Percentiles rank a stretch among this genome's conserved stretches.
phyloP scores from a whole-genome alignment of 2,113 vertebrate species.

The Seriola rivoliana region DNA sequence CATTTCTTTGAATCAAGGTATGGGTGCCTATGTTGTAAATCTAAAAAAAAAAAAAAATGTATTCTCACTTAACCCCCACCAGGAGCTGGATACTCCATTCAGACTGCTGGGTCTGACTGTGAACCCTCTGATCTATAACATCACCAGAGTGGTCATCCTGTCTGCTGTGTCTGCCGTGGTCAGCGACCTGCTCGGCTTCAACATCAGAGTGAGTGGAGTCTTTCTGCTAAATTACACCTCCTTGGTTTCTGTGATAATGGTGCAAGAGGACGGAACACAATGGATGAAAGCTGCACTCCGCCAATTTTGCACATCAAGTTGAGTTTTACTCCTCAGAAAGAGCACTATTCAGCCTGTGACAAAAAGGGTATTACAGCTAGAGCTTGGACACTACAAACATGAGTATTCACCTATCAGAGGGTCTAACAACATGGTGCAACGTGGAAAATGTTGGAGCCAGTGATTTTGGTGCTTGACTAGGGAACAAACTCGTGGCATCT shows the following conservation, averaged over 20 bases:
- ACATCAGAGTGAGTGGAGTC: constrained; percentile 92
- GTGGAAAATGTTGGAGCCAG: neutral
- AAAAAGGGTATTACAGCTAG: neutral
- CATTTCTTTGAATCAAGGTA: neutral
- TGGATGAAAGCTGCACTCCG: neutral
- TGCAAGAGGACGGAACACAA: neutral
- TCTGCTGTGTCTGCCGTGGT: constrained; percentile 97
- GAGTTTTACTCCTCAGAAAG: neutral
- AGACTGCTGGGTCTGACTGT: constrained; percentile 95
- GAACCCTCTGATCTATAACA: constrained; percentile 98
- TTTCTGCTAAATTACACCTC: neutral
- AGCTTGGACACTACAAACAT: neutral
- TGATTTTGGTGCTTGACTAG: neutral
- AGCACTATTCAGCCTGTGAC: neutral
- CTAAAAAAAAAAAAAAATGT: neutral
- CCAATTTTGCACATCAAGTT: neutral
- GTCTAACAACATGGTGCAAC: neutral
- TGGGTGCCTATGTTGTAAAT: neutral
- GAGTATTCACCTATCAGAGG: neutral
- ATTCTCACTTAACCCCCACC: neutral
- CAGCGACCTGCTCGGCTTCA: constrained; percentile 97
- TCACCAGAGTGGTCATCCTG: constrained; percentile 96
- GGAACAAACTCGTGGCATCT: neutral
- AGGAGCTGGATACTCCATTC: constrained; percentile 97
- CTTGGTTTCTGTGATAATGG: neutral